These are phyloP conservation scores for Chionodraco myersi DNA, from an alignment of 2,113 vertebrate genomes.

Conservation along the genomic window DNA sequence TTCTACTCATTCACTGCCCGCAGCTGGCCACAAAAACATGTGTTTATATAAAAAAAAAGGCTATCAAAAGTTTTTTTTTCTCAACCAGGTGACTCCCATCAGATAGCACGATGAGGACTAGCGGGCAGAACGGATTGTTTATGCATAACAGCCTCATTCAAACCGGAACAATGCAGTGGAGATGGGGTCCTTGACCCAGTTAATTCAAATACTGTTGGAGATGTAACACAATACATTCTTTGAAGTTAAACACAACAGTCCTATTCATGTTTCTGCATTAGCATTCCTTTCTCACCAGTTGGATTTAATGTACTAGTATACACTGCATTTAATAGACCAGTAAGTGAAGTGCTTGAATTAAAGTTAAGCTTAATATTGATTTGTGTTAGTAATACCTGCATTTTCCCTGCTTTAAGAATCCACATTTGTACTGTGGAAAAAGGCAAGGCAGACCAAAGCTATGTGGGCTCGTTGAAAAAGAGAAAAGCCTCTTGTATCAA, in stretches of 20 bases:
- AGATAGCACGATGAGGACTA: conserved; percentile 46
- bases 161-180: conserved; percentile 49
- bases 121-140: conserved; percentile 58
- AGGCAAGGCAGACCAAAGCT: too few species aligned
- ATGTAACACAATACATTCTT: conserved; percentile 73
- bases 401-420: neutral
- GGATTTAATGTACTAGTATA: conserved; percentile 50
- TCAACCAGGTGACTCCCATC: conserved; percentile 42
- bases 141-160: conserved; percentile 54
- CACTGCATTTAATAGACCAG: conserved; percentile 10
- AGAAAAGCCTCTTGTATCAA: too few species aligned
- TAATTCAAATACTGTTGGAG: conserved; percentile 72
- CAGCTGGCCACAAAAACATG: conserved; percentile 36
- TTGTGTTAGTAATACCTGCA: neutral
- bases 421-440: neutral
- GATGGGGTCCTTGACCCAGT: conserved; percentile 80
- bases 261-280: conserved; percentile 68
- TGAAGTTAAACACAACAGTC: conserved; percentile 73
- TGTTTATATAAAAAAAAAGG: conserved; percentile 3
- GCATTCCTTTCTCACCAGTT: conserved; percentile 60
- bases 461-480: too few species aligned
- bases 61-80: too few species aligned
- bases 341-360: conserved; percentile 10
- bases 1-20: conserved; percentile 23
- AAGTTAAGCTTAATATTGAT: neutral